A percentile compares a stretch with the other conserved stretches of the same genome.
These are phyloP conservation scores for Geodia barretti DNA, from an alignment of 37 sponge, comb jelly and placozoan genomes.

Conservation along the genomic window DNA sequence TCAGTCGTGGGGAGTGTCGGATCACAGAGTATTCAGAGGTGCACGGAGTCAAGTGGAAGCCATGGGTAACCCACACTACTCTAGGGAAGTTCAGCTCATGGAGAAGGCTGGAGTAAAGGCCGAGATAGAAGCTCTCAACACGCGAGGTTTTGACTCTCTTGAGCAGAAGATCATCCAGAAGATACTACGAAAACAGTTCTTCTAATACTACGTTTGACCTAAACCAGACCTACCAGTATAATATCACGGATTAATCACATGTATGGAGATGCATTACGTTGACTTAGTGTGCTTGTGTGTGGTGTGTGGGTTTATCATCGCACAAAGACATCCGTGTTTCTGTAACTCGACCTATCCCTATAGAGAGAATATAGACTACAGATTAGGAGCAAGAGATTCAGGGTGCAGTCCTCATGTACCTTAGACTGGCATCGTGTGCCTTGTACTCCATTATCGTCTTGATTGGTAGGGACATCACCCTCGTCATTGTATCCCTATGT, in stretches of 20 bases:
- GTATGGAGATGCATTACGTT: too few relatives aligned
- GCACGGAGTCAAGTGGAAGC: conserved; percentile 4
- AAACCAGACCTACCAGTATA: background rate
- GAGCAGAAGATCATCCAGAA: conserved; percentile 66
- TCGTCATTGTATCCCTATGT: conserved; percentile 85
- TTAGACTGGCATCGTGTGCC: conserved; percentile 83
- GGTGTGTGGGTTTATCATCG: background rate
- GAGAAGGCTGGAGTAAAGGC: conserved; percentile 55
- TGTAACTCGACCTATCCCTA: conserved; percentile 89
- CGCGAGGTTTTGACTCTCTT: conserved; percentile 51
- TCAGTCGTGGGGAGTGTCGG: conserved; percentile 69
- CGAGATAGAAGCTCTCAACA: conserved; percentile 88
- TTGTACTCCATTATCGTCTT: conserved; percentile 93
- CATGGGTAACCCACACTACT: conserved; percentile 46
- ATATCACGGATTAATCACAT: background rate
- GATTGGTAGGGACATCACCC: conserved; percentile 81
- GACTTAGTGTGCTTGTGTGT: too few relatives aligned
- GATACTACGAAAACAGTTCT: conserved; percentile 57
- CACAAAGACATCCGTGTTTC: conserved; percentile 88
- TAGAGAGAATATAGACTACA: background rate
- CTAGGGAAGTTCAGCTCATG: conserved; percentile 63
- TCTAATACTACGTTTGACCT: conserved; percentile 18
- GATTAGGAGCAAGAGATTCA: too few relatives aligned
- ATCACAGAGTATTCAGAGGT: conserved; percentile 47
- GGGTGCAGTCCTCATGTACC: conserved; percentile 37